These are phyloP conservation scores for Platycheirus albimanus DNA, from an alignment of 2,888 invertebrate genomes.

Conservation along the genomic window DNA sequence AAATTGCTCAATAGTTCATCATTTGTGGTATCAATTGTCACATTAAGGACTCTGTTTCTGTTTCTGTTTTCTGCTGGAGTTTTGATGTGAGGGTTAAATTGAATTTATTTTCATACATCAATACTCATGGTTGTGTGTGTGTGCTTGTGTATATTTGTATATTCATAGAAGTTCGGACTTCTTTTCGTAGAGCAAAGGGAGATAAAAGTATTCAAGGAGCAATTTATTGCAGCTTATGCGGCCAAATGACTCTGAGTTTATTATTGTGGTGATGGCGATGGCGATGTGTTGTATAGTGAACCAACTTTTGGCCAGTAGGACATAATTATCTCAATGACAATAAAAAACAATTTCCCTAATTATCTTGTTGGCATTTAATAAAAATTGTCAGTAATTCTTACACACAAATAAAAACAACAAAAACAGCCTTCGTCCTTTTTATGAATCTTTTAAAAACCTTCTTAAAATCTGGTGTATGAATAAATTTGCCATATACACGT, in stretches of 20 bases:
- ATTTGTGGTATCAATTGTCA: conserved; percentile 43
- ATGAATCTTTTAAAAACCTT: not conserved
- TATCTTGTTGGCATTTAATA: not conserved
- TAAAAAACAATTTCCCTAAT: conserved; percentile 30
- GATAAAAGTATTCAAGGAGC: conserved; percentile 28
- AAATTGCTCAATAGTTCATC: conserved; percentile 49
- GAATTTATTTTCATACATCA: conserved; percentile 14
- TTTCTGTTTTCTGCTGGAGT: conserved; percentile 14
- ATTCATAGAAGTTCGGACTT: not conserved
- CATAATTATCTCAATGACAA: conserved; percentile 33
- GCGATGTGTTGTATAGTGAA: no score
- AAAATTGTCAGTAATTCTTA: not conserved
- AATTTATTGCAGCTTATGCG: conserved; percentile 24
- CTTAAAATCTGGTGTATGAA: not conserved
- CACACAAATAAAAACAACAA: not conserved
- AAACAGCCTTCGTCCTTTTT: not conserved
- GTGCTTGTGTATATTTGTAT: not conserved
- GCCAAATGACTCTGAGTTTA: conserved; percentile 8
- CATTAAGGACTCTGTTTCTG: conserved; percentile 34
- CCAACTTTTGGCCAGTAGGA: conserved; percentile 22
- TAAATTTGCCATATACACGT: conserved; percentile 14
- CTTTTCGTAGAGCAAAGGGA: not conserved
- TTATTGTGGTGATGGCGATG: conserved; percentile 8
- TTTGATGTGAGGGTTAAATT: conserved; percentile 29
- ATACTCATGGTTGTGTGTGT: not conserved